phyloP scores from a whole-genome alignment of 2,113 vertebrate genomes.

The Oophaga pumilio region DNA sequence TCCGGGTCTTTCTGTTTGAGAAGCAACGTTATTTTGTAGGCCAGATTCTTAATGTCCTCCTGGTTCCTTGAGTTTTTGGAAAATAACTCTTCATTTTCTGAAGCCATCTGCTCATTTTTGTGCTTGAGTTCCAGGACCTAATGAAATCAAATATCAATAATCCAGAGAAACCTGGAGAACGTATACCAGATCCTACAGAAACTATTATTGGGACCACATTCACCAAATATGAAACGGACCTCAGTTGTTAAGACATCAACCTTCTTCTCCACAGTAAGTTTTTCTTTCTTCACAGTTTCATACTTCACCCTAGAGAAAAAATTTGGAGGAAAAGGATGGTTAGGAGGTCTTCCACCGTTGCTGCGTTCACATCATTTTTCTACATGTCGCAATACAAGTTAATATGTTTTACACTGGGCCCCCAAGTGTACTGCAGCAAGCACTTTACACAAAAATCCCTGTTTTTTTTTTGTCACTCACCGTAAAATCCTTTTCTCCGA shows the following conservation, averaged over 20 bases:
- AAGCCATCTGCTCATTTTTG: slow-evolving; percentile 80
- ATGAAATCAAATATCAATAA: background rate
- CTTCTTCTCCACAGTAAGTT: slow-evolving; percentile 75
- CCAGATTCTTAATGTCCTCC: slow-evolving; percentile 74
- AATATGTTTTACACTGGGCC: too few species aligned
- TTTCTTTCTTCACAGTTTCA: slow-evolving; percentile 81
- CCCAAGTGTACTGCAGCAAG: too few species aligned
- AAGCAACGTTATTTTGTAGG: slow-evolving; percentile 72
- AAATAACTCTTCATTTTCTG: slow-evolving; percentile 78
- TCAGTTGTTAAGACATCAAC: slow-evolving; percentile 82
- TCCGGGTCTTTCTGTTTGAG: slow-evolving; percentile 69
- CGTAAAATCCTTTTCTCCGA: too few species aligned
- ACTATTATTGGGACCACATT: background rate
- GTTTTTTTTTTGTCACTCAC: too few species aligned
- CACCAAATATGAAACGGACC: slow-evolving; percentile 66
- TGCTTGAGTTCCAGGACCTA: slow-evolving; percentile 82
- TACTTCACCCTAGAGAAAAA: slow-evolving; percentile 75
- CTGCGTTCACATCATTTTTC: too few species aligned
- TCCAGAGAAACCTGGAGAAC: background rate
- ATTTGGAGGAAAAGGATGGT: background rate
- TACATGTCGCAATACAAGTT: too few species aligned
- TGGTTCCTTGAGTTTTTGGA: slow-evolving; percentile 78
- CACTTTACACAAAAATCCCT: too few species aligned
- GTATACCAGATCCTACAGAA: background rate
- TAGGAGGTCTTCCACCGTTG: background rate